Evolutionary conservation across 2,113 vertebrate genomes (phyloP).

Genomic region (Onychostoma macrolepis): DNA sequence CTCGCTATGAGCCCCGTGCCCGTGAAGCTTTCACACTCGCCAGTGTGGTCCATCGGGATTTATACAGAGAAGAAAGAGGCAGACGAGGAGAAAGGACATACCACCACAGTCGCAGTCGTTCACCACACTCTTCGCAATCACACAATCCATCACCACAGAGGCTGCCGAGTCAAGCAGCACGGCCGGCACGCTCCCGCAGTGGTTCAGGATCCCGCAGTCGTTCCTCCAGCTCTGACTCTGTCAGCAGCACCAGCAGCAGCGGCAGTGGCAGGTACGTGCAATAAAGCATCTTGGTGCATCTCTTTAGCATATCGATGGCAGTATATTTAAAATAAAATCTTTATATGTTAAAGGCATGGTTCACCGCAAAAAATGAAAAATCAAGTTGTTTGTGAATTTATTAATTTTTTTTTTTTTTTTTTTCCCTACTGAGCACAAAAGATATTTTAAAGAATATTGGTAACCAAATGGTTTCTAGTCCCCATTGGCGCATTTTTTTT

Average conservation of each 20-base stretch:
- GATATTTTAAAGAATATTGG: too few relatives aligned
- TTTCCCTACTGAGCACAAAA: too few relatives aligned
- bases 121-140: constrained; percentile 93
- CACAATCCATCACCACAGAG: constrained; percentile 93
- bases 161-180: constrained; percentile 86
- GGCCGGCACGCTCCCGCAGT: constrained; percentile 86
- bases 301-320: background rate
- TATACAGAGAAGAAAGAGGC: constrained; percentile 93
- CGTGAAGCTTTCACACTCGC: constrained; percentile 93
- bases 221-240: constrained; percentile 95
- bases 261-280: constrained; percentile 94
- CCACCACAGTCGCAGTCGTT: constrained; percentile 94
- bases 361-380: too few relatives aligned
- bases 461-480: too few relatives aligned
- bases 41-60: constrained; percentile 97
- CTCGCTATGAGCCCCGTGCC: constrained; percentile 92
- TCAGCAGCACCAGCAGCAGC: constrained; percentile 98
- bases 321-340: background rate
- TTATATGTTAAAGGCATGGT: too few relatives aligned
- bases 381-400: too few relatives aligned
- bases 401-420: too few relatives aligned
- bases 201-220: constrained; percentile 91
- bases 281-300: background rate
- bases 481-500: too few relatives aligned
- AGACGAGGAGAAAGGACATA: constrained; percentile 88